These are phyloP conservation scores for Pandemis cinnamomeana DNA, from an alignment of 2,888 invertebrate genomes.

Conservation along the genomic window DNA sequence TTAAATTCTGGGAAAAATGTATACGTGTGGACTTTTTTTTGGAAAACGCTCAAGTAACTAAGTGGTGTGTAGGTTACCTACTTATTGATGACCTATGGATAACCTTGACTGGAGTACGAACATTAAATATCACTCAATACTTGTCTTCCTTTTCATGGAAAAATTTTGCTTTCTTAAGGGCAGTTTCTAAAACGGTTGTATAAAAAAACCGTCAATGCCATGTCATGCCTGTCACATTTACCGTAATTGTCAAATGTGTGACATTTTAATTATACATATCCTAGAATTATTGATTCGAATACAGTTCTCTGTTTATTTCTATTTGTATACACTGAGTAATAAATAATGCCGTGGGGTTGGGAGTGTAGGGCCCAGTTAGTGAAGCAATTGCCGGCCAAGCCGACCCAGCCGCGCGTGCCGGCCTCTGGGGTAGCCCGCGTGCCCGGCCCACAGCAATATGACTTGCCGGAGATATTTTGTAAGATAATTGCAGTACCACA, in stretches of 20 bases:
- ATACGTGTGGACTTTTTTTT: too few relatives aligned
- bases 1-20: too few relatives aligned
- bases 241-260: background rate
- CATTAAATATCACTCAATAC: too few relatives aligned
- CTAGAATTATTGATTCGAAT: background rate
- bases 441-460: constrained; percentile 67
- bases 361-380: constrained; percentile 67
- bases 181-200: background rate
- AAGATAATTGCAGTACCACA: constrained; percentile 43
- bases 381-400: constrained; percentile 65
- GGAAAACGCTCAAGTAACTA: too few relatives aligned
- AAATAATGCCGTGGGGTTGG: constrained; percentile 70
- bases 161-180: too few relatives aligned
- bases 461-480: constrained; percentile 65
- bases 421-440: constrained; percentile 43
- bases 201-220: background rate
- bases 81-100: too few relatives aligned
- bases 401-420: constrained; percentile 54
- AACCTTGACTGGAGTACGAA: too few relatives aligned
- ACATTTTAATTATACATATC: background rate
- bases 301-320: constrained; percentile 16
- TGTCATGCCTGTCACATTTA: background rate
- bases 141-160: too few relatives aligned
- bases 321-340: constrained; percentile 11
- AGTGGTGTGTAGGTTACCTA: too few relatives aligned